Conservation (phyloP, 2,113 vertebrate species). For the Pygoscelis adeliae region DNA sequence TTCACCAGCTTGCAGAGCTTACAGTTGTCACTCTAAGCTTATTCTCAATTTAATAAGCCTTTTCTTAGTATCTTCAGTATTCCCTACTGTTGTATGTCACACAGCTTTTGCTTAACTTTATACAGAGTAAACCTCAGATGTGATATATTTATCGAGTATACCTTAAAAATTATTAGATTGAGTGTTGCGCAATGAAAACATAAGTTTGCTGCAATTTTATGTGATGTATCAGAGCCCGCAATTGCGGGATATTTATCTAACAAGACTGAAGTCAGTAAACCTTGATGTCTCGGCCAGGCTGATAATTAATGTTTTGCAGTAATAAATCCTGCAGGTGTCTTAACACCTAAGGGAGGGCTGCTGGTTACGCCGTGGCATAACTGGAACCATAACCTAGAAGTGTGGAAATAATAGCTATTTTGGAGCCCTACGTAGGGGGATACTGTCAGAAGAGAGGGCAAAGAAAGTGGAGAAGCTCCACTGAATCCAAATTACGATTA, state of each 20-base stretch:
- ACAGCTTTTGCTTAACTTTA: background rate
- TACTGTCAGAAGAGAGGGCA: background rate
- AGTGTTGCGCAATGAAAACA: background rate
- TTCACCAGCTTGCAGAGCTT: background rate
- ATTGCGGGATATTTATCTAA: background rate
- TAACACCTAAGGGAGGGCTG: background rate
- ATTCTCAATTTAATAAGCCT: constrained; percentile 22
- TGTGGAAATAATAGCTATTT: background rate
- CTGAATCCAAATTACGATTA: accelerated
- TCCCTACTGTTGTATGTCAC: background rate
- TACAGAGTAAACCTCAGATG: background rate
- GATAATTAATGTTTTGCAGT: background rate
- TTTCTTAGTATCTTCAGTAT: background rate
- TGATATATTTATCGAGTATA: background rate
- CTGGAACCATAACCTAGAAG: background rate
- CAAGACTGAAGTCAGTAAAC: background rate
- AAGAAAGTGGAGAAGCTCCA: background rate
- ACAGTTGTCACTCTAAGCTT: background rate
- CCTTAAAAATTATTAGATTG: constrained; percentile 10
- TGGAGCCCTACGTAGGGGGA: background rate
- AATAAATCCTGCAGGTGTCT: background rate
- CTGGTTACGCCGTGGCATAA: background rate
- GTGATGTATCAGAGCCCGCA: background rate
- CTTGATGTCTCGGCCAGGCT: background rate
- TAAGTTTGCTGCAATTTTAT: background rate